A percentile compares a stretch with the other conserved stretches of the same genome.
These are phyloP conservation scores for Phocides pigmalion DNA, from an alignment of 1,140 invertebrate species.

Conservation along the genomic window DNA sequence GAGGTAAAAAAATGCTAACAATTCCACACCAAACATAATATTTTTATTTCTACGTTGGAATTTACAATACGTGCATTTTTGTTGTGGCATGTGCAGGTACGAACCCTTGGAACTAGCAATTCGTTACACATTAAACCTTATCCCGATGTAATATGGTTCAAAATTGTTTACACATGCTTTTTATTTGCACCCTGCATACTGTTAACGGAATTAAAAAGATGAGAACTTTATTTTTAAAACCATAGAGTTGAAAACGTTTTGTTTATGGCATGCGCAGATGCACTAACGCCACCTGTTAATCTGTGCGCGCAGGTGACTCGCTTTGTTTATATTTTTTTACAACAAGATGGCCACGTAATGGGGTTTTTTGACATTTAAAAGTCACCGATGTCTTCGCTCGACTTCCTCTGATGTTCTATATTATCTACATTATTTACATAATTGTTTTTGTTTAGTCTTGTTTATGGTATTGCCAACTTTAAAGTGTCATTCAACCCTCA, in stretches of 20 bases:
- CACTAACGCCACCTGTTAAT: conserved; percentile 51
- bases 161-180: not conserved
- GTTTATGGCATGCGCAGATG: conserved; percentile 41
- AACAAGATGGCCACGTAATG: conserved; percentile 23
- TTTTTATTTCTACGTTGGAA: conserved; percentile 22
- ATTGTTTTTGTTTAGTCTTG: conserved; percentile 16
- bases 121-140: conserved; percentile 1
- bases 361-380: conserved; percentile 33
- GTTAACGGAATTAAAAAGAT: not conserved
- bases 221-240: conserved; percentile 10
- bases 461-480: not conserved
- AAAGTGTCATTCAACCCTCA: conserved; percentile 2
- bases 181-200: not conserved
- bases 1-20: not conserved
- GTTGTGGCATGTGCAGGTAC: conserved; percentile 22
- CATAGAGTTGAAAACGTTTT: conserved; percentile 17
- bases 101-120: not conserved
- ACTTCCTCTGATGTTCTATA: conserved; percentile 11
- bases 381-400: conserved; percentile 26
- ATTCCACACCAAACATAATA: conserved; percentile 12
- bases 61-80: conserved; percentile 25
- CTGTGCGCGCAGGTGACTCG: conserved; percentile 52
- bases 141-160: not conserved
- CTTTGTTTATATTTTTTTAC: conserved; percentile 54
- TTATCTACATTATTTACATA: conserved; percentile 11